Conservation (phyloP, 2,888 invertebrate genomes). For the Lasioglossum marginatum region DNA sequence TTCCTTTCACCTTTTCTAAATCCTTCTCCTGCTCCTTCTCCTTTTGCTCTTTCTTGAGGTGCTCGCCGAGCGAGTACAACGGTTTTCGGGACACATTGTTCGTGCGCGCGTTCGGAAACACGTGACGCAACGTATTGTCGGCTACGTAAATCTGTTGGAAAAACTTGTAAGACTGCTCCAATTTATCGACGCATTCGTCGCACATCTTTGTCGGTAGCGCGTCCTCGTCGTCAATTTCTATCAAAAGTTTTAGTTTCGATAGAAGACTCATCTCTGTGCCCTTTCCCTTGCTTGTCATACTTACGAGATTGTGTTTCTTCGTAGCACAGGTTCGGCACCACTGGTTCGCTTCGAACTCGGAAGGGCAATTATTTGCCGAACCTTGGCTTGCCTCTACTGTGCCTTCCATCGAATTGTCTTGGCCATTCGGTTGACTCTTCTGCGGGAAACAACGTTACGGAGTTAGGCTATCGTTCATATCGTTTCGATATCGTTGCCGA, state of each 20-base stretch:
- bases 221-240: constrained; percentile 67
- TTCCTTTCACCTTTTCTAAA: background rate
- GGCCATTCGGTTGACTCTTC: constrained; percentile 45
- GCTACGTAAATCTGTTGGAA: constrained; percentile 69
- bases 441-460: background rate
- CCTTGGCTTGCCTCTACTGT: background rate
- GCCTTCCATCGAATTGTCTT: constrained; percentile 41
- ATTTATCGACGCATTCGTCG: constrained; percentile 59
- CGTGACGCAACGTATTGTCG: constrained; percentile 61
- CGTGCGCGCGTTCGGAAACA: constrained; percentile 50
- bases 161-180: constrained; percentile 66
- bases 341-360: constrained; percentile 47
- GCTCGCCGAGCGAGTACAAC: constrained; percentile 41
- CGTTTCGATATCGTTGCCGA: background rate
- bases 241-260: constrained; percentile 64
- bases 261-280: constrained; percentile 61
- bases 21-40: constrained; percentile 30
- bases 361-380: constrained; percentile 32
- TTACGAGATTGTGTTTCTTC: constrained; percentile 59
- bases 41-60: constrained; percentile 45
- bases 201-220: constrained; percentile 64
- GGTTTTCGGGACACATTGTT: constrained; percentile 28
- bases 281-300: constrained; percentile 59
- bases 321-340: constrained; percentile 68
- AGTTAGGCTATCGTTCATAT: background rate